Percentiles rank a stretch among this genome's conserved stretches.
phyloP scores from a whole-genome alignment of 2,797 vertebrate species.

The Orestias chungarensis region DNA sequence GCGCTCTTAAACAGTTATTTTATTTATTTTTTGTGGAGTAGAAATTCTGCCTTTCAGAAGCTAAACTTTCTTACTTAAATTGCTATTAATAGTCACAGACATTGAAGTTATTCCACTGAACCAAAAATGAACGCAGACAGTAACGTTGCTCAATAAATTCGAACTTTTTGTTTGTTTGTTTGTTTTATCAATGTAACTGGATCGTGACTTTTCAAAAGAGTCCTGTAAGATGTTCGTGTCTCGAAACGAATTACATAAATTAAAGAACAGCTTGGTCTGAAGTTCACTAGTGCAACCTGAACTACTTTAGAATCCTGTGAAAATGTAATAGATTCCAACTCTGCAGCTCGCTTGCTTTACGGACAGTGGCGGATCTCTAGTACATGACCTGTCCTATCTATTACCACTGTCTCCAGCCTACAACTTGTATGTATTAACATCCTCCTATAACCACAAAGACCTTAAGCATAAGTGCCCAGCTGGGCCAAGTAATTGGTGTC shows the following conservation, averaged over 20 bases:
- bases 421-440: neutral
- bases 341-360: neutral
- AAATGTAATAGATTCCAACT: neutral
- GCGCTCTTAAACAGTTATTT: no score
- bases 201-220: neutral
- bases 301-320: neutral
- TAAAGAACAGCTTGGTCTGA: neutral
- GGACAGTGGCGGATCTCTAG: neutral
- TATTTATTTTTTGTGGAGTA: no score
- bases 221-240: neutral
- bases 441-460: neutral
- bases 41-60: neutral
- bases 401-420: neutral
- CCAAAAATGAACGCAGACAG: neutral
- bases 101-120: neutral
- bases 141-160: neutral
- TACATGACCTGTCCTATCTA: constrained; percentile 14
- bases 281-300: neutral
- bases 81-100: neutral
- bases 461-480: neutral
- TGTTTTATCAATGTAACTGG: neutral
- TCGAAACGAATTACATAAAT: neutral
- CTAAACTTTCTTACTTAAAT: neutral
- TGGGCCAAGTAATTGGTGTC: constrained; percentile 14
- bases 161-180: no score